Conservation (phyloP, 2,888 invertebrate genomes). For the Caenorhabditis macrosperma region DNA sequence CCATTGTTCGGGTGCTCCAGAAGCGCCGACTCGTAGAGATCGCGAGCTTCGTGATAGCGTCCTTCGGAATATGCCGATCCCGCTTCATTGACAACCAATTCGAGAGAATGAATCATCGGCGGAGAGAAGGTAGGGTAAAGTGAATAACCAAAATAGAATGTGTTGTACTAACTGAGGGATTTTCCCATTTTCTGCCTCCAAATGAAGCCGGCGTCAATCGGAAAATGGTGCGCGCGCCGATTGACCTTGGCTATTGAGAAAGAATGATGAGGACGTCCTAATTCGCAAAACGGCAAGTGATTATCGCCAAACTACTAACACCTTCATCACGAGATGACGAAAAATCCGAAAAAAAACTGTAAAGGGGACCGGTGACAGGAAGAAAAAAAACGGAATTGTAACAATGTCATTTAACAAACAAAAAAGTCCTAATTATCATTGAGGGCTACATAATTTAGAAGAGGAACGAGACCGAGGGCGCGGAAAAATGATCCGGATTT, state of each 20-base stretch:
- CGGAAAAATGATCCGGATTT: constrained; percentile 2
- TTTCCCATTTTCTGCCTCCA: not conserved
- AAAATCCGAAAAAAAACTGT: not conserved
- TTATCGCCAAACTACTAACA: constrained; percentile 14
- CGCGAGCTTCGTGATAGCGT: constrained; percentile 44
- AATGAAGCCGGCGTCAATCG: too few relatives aligned
- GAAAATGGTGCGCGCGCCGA: not conserved
- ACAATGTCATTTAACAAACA: constrained; percentile 22
- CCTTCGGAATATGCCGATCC: constrained; percentile 66
- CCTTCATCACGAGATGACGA: not conserved
- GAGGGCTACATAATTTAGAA: constrained; percentile 20
- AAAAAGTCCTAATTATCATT: not conserved
- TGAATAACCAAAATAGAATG: not conserved
- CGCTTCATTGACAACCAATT: constrained; percentile 54
- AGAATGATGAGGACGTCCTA: not conserved
- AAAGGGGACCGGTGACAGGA: constrained; percentile 4
- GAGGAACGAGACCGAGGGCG: constrained; percentile 41
- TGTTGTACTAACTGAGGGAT: constrained; percentile 40
- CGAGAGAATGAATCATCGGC: constrained; percentile 45
- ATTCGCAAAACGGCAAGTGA: not conserved
- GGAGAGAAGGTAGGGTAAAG: not conserved
- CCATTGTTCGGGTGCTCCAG: constrained; percentile 57
- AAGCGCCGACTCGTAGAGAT: constrained; percentile 55
- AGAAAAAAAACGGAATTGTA: constrained; percentile 1
- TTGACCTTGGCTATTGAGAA: not conserved